phyloP scores from a whole-genome alignment of 2,888 invertebrate species.

The Nysson spinosus region DNA sequence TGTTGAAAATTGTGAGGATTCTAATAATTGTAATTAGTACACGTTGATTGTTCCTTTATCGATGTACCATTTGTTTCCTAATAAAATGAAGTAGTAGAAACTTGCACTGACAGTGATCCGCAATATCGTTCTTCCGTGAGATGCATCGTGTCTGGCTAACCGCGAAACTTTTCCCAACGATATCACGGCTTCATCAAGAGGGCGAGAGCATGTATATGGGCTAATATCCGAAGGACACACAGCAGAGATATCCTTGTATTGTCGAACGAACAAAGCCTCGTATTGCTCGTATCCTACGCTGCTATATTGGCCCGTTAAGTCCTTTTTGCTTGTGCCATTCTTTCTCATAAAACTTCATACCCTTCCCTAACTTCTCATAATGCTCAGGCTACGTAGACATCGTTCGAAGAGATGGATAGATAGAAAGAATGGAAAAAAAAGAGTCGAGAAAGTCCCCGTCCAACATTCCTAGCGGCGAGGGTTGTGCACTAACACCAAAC shows the following conservation, averaged over 20 bases:
- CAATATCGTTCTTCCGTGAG: slow-evolving; percentile 18
- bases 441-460: slow-evolving; percentile 29
- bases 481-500: slow-evolving; percentile 58
- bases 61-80: too few relatives aligned
- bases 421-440: background rate
- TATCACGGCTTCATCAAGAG: slow-evolving; percentile 68
- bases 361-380: slow-evolving; percentile 53
- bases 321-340: slow-evolving; percentile 57
- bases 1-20: too few relatives aligned
- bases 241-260: slow-evolving; percentile 60
- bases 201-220: slow-evolving; percentile 64
- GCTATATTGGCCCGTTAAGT: slow-evolving; percentile 35
- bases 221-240: slow-evolving; percentile 61
- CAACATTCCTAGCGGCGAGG: slow-evolving; percentile 35
- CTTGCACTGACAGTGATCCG: too few relatives aligned
- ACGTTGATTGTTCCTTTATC: too few relatives aligned
- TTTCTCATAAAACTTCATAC: slow-evolving; percentile 68
- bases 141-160: slow-evolving; percentile 17
- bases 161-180: slow-evolving; percentile 45
- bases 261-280: slow-evolving; percentile 70
- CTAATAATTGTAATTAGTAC: too few relatives aligned
- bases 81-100: too few relatives aligned
- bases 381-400: slow-evolving; percentile 36
- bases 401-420: background rate
- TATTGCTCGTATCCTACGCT: slow-evolving; percentile 39